phyloP scores from a whole-genome alignment of 2,888 invertebrate species.

The Thera obeliscata region DNA sequence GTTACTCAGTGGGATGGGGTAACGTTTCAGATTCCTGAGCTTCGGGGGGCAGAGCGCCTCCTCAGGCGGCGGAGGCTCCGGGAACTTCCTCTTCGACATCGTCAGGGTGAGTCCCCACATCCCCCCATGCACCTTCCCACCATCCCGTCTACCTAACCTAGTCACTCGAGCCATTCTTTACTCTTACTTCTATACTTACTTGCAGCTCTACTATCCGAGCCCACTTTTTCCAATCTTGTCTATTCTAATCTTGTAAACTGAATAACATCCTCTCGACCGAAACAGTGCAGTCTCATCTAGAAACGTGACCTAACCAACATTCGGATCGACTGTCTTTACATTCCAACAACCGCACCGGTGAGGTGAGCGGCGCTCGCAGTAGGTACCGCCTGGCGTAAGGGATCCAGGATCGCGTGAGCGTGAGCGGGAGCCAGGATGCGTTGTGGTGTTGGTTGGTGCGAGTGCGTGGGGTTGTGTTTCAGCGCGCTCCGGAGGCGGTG shows the following conservation, averaged over 20 bases:
- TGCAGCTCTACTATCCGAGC: background rate
- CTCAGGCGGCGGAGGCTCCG: slow-evolving; percentile 88
- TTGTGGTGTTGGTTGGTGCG: slow-evolving; percentile 38
- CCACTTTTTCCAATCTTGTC: slow-evolving; percentile 7
- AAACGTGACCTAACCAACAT: background rate
- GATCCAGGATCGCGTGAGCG: background rate
- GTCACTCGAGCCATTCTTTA: background rate
- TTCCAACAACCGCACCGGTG: background rate
- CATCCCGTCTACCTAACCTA: background rate
- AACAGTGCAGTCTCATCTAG: background rate
- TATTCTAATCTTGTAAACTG: slow-evolving; percentile 2
- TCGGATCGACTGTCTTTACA: background rate
- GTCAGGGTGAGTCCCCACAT: slow-evolving; percentile 89
- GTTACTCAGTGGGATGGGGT: background rate
- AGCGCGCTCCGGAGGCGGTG: slow-evolving; percentile 92
- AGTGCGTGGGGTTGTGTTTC: slow-evolving; percentile 60
- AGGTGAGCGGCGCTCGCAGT: background rate
- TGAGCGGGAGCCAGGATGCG: background rate
- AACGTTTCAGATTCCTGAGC: slow-evolving; percentile 83
- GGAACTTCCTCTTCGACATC: slow-evolving; percentile 95
- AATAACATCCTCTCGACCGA: background rate
- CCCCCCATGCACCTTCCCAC: background rate
- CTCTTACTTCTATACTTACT: background rate
- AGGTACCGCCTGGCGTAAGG: background rate
- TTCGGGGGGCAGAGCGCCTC: slow-evolving; percentile 84